phyloP scores from a whole-genome alignment of 1,140 invertebrate species.

The Trichonephila clavata region DNA sequence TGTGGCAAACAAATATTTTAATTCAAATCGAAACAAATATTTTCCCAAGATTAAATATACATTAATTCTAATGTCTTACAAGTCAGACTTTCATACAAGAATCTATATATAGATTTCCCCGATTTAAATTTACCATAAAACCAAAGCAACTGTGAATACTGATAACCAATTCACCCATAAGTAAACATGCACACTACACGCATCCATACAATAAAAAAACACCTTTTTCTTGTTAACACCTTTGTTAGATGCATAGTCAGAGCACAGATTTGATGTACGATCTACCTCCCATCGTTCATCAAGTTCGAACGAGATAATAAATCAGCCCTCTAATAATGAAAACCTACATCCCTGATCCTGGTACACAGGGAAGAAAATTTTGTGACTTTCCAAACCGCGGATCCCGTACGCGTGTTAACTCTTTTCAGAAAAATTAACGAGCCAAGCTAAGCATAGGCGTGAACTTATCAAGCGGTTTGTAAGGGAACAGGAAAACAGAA shows the following conservation, averaged over 20 bases:
- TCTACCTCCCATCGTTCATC: not conserved
- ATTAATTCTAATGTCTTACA: too few species aligned
- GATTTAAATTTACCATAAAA: not conserved
- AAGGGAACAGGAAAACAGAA: slow-evolving; percentile 27
- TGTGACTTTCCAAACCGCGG: slow-evolving; percentile 36
- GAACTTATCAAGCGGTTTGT: not conserved
- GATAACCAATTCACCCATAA: not conserved
- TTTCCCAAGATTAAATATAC: too few species aligned
- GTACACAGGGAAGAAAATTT: not conserved
- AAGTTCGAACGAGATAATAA: not conserved
- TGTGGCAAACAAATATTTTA: too few species aligned
- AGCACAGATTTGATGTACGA: not conserved
- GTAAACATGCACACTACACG: not conserved
- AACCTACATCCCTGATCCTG: not conserved
- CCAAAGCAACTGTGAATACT: not conserved
- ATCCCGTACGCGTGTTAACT: slow-evolving; percentile 46
- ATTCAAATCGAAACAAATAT: too few species aligned
- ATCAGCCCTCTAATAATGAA: slow-evolving; percentile 48
- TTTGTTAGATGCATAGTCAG: not conserved
- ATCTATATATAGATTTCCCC: not conserved
- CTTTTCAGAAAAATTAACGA: slow-evolving; percentile 57
- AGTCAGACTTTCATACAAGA: too few species aligned
- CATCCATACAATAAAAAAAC: not conserved
- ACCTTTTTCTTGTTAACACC: not conserved
- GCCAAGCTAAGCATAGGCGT: slow-evolving; percentile 39